Conservation (phyloP, 1,140 invertebrate genomes). For the Reticulitermes speratus region DNA sequence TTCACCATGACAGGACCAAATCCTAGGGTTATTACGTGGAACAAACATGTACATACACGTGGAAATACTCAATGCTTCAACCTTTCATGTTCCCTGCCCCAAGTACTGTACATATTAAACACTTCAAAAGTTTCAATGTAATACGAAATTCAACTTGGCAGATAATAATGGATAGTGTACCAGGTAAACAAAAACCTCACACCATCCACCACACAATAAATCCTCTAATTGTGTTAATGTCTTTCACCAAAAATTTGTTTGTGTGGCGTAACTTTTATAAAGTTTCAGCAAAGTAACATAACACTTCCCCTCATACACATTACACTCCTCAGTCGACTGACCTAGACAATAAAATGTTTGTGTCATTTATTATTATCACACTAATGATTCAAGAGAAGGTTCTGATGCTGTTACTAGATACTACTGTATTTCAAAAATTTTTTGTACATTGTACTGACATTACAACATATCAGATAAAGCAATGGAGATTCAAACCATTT, state of each 20-base stretch:
- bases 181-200: not conserved
- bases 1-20: not conserved
- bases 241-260: not conserved
- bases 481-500: not conserved
- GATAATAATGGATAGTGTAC: not conserved
- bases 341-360: not conserved
- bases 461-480: not conserved
- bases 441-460: not conserved
- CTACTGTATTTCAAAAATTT: not conserved
- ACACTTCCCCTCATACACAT: not conserved
- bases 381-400: not conserved
- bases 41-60: not conserved
- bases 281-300: not conserved
- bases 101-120: not conserved
- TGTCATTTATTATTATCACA: not conserved
- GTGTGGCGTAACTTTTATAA: not conserved
- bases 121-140: too few relatives aligned
- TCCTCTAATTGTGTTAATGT: not conserved
- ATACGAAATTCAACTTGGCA: not conserved
- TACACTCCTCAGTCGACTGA: not conserved
- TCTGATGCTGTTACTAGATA: not conserved
- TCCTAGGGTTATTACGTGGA: not conserved
- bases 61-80: not conserved
- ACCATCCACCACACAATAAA: not conserved
- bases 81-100: not conserved